Percentiles rank a stretch among this genome's conserved stretches.
Evolutionary conservation across 2,888 invertebrate genomes (phyloP).

Genomic region (Sepiola atlantica): DNA sequence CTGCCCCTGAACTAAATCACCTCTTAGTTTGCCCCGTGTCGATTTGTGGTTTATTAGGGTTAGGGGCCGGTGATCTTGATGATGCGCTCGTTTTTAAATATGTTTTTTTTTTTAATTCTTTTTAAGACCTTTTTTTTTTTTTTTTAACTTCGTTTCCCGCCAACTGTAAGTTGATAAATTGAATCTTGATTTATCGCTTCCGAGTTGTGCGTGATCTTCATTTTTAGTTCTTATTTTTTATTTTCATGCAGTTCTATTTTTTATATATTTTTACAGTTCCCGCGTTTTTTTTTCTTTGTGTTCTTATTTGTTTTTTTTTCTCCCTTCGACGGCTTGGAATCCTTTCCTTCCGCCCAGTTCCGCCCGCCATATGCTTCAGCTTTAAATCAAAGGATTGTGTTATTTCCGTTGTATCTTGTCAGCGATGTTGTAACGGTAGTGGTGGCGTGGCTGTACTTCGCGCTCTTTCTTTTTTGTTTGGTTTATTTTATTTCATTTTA

Average conservation of each 20-base stretch:
- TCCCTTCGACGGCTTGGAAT: not conserved
- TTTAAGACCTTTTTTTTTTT: not conserved
- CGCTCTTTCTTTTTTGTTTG: not conserved
- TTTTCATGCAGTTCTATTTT: not conserved
- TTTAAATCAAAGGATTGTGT: not conserved
- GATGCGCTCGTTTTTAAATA: not conserved
- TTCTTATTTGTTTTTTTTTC: not conserved
- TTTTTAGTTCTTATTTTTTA: not conserved
- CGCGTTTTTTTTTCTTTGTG: not conserved
- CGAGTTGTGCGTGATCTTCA: not conserved
- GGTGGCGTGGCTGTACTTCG: not conserved
- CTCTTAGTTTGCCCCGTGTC: not conserved
- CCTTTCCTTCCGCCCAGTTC: not conserved
- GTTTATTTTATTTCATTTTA: not conserved
- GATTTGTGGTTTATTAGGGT: slow-evolving; percentile 18
- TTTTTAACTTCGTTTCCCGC: not conserved
- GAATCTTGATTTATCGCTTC: slow-evolving; percentile 10
- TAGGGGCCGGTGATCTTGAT: not conserved
- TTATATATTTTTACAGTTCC: too few relatives aligned
- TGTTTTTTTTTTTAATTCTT: not conserved
- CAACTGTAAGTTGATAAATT: slow-evolving; percentile 16
- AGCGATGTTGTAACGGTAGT: not conserved
- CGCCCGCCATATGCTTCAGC: not conserved
- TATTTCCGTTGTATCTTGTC: not conserved
- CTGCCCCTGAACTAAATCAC: not conserved